Evolutionary conservation across 2,888 invertebrate species (phyloP).

Genomic region (Anthophora plumipes): DNA sequence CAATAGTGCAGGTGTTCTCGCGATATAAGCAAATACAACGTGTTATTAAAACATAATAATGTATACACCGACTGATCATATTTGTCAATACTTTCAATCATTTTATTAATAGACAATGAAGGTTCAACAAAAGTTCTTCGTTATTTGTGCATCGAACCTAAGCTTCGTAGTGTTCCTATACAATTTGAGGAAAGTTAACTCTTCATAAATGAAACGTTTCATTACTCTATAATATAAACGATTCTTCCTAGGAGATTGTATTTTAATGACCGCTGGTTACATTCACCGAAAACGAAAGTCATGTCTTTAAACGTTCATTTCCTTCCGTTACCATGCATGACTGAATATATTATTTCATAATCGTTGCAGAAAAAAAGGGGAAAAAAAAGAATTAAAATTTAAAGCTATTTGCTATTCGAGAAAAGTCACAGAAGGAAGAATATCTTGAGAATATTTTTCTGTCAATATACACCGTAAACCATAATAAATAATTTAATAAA

Average conservation of each 20-base stretch:
- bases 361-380: too few relatives aligned
- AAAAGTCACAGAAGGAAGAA: background rate
- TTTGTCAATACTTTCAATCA: background rate
- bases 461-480: background rate
- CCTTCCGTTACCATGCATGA: background rate
- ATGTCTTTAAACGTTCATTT: slow-evolving; percentile 8
- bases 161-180: too few relatives aligned
- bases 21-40: background rate
- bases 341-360: slow-evolving; percentile 9
- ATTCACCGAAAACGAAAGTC: slow-evolving; percentile 6
- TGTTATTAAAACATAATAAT: slow-evolving; percentile 17
- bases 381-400: background rate
- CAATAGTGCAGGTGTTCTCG: slow-evolving; percentile 11
- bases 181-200: too few relatives aligned
- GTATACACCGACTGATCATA: background rate
- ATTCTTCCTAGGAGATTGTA: background rate
- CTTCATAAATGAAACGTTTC: too few relatives aligned
- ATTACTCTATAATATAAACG: background rate
- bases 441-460: background rate
- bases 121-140: background rate
- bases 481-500: background rate
- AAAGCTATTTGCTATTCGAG: background rate
- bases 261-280: background rate
- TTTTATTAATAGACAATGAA: background rate
- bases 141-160: background rate